phyloP scores from a whole-genome alignment of 2,888 invertebrate genomes.

The Dexiosoma caninum region DNA sequence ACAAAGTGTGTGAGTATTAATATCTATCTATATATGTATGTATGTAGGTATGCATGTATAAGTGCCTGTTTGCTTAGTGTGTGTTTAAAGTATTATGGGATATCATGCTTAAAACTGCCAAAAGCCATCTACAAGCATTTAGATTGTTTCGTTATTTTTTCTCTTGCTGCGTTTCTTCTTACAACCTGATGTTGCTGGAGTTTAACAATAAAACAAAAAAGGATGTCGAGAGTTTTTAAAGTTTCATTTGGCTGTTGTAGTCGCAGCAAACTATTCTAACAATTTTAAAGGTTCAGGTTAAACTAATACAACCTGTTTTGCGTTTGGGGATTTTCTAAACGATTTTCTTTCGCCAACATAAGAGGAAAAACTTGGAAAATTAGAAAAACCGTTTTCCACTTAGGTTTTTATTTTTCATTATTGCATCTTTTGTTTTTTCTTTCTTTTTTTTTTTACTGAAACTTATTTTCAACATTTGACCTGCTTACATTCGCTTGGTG shows the following conservation, averaged over 20 bases:
- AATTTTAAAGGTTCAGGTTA: slow-evolving; percentile 61
- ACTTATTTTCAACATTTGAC: slow-evolving; percentile 33
- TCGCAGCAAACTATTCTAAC: slow-evolving; percentile 20
- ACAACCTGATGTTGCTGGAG: slow-evolving; percentile 30
- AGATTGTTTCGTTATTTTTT: slow-evolving; percentile 27
- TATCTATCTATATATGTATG: neutral
- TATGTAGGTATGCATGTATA: neutral
- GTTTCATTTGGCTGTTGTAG: slow-evolving; percentile 5
- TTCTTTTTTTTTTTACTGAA: neutral
- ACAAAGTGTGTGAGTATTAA: slow-evolving; percentile 7
- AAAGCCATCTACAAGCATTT: slow-evolving; percentile 59
- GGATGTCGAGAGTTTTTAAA: slow-evolving; percentile 32
- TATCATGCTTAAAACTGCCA: slow-evolving; percentile 62
- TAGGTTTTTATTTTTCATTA: neutral
- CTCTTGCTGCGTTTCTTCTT: neutral
- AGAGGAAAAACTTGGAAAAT: neutral
- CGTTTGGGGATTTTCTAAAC: neutral
- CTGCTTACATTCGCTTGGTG: slow-evolving; percentile 34
- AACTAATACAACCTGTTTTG: slow-evolving; percentile 57
- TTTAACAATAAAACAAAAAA: neutral
- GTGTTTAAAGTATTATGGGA: slow-evolving; percentile 58
- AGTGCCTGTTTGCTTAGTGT: slow-evolving; percentile 12
- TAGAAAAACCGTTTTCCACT: neutral
- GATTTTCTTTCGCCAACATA: neutral
- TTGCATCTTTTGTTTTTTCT: neutral